Evolutionary conservation across 2,797 vertebrate genomes (phyloP).

Genomic region (Scleropages formosus): DNA sequence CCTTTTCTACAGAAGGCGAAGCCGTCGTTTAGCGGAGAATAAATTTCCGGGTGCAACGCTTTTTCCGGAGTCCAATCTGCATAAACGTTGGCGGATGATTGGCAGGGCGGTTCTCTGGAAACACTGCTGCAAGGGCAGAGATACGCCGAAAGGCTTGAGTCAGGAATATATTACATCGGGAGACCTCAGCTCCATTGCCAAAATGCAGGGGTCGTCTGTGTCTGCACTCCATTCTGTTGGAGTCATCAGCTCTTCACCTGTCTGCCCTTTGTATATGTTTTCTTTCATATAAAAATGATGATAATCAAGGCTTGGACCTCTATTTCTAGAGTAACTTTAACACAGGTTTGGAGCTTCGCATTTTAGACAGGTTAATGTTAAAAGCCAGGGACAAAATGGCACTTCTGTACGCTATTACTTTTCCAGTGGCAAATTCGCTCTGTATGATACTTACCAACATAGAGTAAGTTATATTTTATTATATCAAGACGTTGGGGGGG

Average conservation of each 20-base stretch:
- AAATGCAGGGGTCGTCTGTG: neutral
- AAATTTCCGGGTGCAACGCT: conserved; percentile 53
- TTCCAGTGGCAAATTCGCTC: too few species aligned
- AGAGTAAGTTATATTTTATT: too few species aligned
- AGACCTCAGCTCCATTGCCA: neutral
- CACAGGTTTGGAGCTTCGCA: neutral
- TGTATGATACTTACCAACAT: too few species aligned
- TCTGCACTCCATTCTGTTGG: neutral
- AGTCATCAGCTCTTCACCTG: neutral
- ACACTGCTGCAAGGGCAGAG: conserved; percentile 33
- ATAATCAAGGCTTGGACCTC: neutral
- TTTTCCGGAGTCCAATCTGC: conserved; percentile 61
- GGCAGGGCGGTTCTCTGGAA: conserved; percentile 51
- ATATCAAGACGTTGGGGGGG: too few species aligned
- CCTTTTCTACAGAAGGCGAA: conserved; percentile 41
- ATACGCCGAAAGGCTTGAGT: conserved; percentile 30
- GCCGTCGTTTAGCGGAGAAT: conserved; percentile 45
- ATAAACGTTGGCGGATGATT: conserved; percentile 67
- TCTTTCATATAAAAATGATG: neutral
- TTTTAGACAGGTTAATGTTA: conserved; percentile 3
- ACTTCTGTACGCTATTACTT: neutral
- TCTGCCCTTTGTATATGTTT: neutral
- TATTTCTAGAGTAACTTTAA: neutral
- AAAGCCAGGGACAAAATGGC: neutral
- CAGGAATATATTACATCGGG: conserved; percentile 37